Evolutionary conservation across 2,797 vertebrate species (phyloP).

Genomic region (Champsocephalus esox): DNA sequence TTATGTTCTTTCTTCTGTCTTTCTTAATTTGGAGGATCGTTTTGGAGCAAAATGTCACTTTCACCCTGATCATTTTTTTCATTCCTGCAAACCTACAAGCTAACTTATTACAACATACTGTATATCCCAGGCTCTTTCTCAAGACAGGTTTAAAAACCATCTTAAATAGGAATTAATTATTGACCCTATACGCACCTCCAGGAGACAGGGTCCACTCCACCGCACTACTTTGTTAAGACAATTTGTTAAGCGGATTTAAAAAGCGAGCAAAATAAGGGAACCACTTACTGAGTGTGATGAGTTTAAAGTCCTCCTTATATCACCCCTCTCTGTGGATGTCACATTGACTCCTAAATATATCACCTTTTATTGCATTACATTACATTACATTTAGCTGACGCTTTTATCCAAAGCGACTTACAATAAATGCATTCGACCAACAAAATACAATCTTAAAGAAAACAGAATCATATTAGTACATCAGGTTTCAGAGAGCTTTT

Average conservation of each 20-base stretch:
- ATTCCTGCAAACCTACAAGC: not conserved
- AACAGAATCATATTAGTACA: too few species aligned
- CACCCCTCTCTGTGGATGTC: not conserved
- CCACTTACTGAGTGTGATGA: conserved; percentile 21
- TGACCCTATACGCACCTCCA: conserved; percentile 38
- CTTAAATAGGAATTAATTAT: conserved; percentile 7
- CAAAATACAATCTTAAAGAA: too few species aligned
- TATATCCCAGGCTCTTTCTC: not conserved
- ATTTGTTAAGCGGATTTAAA: too few species aligned
- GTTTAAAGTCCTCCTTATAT: not conserved
- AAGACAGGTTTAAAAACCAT: not conserved
- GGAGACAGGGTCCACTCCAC: conserved; percentile 6
- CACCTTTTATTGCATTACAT: not conserved
- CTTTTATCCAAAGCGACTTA: too few species aligned
- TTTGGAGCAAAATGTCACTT: not conserved
- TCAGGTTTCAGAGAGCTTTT: too few species aligned
- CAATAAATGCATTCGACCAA: too few species aligned
- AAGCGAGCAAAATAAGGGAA: not conserved
- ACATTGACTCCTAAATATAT: not conserved
- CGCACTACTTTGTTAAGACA: too few species aligned
- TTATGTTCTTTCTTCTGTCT: not conserved
- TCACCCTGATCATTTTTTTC: not conserved
- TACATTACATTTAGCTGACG: too few species aligned
- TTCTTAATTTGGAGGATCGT: not conserved
- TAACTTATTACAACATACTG: not conserved